Evolutionary conservation across 2,888 invertebrate species (phyloP).

Genomic region (Anthrax anthrax): DNA sequence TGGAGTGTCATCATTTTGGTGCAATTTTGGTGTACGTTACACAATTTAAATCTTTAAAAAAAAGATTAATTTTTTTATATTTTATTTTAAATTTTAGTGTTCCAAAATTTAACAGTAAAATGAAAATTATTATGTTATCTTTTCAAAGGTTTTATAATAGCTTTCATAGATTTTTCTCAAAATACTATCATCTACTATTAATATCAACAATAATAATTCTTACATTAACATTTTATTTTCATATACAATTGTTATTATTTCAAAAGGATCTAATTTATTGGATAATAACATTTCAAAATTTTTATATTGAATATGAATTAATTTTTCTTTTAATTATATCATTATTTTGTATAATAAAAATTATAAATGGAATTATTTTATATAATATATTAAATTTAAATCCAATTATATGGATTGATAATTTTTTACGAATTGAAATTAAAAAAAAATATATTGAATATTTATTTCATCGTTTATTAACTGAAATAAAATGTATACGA

Average conservation of each 20-base stretch:
- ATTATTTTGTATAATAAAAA: slow-evolving; percentile 17
- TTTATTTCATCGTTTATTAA: slow-evolving; percentile 24
- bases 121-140: no score
- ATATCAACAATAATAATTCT: no score
- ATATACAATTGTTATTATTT: neutral
- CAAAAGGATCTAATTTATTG: slow-evolving; percentile 1
- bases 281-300: neutral
- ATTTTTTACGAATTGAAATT: slow-evolving; percentile 22
- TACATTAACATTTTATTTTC: no score
- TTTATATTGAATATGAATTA: slow-evolving; percentile 2
- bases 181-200: no score
- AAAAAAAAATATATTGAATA: slow-evolving; percentile 29
- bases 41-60: no score
- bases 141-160: no score
- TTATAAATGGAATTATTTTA: slow-evolving; percentile 15
- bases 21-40: no score
- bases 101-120: no score
- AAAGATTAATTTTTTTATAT: no score
- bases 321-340: neutral
- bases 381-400: slow-evolving; percentile 16
- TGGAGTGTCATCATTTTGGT: no score
- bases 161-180: no score
- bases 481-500: slow-evolving; percentile 24
- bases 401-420: slow-evolving; percentile 15
- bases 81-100: no score